Conservation (phyloP, 2,113 vertebrate genomes). For the Glaucomys volans region DNA sequence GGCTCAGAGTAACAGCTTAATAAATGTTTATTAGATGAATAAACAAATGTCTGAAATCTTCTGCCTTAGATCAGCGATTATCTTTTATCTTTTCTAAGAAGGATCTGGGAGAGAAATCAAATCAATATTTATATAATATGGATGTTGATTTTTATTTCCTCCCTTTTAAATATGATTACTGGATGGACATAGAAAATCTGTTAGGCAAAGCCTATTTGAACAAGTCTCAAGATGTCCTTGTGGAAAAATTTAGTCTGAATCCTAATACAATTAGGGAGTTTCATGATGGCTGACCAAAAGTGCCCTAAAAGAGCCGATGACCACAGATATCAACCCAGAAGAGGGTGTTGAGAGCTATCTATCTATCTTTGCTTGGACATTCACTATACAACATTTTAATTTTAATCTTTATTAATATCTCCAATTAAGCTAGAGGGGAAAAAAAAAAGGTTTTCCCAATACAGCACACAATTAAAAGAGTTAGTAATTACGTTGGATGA, state of each 20-base stretch:
- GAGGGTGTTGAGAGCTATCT: neutral
- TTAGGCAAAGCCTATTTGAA: constrained; percentile 2
- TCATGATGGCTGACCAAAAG: neutral
- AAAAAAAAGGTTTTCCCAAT: constrained; percentile 42
- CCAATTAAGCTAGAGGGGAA: neutral
- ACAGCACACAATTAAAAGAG: neutral
- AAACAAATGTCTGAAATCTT: constrained; percentile 44
- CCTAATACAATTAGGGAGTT: neutral
- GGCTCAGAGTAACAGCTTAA: constrained; percentile 19
- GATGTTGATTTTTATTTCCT: constrained; percentile 32
- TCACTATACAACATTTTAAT: neutral
- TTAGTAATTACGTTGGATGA: neutral
- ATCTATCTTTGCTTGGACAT: neutral
- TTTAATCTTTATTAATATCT: constrained; percentile 1
- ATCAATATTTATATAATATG: neutral
- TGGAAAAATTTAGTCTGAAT: neutral
- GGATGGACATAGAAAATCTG: neutral
- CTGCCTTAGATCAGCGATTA: neutral
- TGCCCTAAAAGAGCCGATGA: neutral
- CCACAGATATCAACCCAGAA: neutral
- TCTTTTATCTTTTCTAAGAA: constrained; percentile 34
- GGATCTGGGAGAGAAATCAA: neutral
- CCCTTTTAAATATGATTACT: neutral
- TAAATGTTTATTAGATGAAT: constrained; percentile 33
- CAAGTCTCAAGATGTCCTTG: constrained; percentile 27